These are phyloP conservation scores for Arctia plantaginis DNA, from an alignment of 2,888 invertebrate genomes.

Conservation along the genomic window DNA sequence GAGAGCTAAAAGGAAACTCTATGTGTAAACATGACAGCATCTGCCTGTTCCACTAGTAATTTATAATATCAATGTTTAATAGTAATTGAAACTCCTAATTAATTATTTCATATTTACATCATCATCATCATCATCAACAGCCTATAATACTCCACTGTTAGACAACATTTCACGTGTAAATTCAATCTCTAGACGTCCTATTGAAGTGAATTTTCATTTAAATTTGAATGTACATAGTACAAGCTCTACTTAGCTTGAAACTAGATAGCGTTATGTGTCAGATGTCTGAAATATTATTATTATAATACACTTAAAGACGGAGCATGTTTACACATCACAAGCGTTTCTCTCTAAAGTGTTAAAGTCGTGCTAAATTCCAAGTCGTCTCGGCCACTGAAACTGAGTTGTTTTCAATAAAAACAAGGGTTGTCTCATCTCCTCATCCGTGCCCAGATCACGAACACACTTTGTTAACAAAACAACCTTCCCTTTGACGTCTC, in stretches of 20 bases:
- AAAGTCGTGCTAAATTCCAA: slow-evolving; percentile 57
- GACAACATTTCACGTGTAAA: not conserved
- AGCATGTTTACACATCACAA: slow-evolving; percentile 15
- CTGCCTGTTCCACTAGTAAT: too few species aligned
- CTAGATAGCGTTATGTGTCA: too few species aligned
- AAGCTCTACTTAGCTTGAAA: too few species aligned
- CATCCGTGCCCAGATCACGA: slow-evolving; percentile 80
- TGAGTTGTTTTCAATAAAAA: slow-evolving; percentile 82
- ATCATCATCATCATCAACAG: too few species aligned
- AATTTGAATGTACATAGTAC: too few species aligned
- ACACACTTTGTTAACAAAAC: slow-evolving; percentile 85
- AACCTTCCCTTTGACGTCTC: slow-evolving; percentile 78
- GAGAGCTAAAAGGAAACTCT: too few species aligned
- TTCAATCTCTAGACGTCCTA: not conserved
- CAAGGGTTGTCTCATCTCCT: slow-evolving; percentile 77
- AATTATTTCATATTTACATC: too few species aligned
- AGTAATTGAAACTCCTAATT: too few species aligned
- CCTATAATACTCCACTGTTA: too few species aligned
- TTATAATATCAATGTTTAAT: too few species aligned
- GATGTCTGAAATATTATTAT: too few species aligned
- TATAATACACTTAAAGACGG: not conserved
- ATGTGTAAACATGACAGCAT: too few species aligned
- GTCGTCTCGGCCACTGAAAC: slow-evolving; percentile 73
- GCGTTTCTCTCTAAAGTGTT: not conserved
- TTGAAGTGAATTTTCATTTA: not conserved